A percentile compares a stretch with the other conserved stretches of the same genome.
These are phyloP conservation scores for Lathronympha strigana DNA, from an alignment of 2,888 invertebrate genomes.

Conservation along the genomic window DNA sequence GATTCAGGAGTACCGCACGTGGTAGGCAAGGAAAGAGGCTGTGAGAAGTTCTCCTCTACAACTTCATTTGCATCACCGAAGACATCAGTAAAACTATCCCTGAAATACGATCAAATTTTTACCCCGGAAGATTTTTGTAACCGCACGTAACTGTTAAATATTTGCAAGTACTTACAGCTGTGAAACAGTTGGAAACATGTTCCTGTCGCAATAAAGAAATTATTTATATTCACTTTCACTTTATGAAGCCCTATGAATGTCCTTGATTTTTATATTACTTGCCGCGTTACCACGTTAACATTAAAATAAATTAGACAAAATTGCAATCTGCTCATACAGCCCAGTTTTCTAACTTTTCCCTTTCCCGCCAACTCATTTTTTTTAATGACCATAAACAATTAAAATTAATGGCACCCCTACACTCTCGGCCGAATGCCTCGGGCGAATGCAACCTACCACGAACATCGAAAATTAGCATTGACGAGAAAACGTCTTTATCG, in stretches of 20 bases:
- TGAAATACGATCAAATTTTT: constrained; percentile 47
- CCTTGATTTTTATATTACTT: not conserved
- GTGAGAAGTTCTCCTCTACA: constrained; percentile 56
- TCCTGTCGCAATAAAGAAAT: not conserved
- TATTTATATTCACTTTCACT: constrained; percentile 1
- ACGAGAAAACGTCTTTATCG: too few species aligned
- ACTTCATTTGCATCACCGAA: constrained; percentile 67
- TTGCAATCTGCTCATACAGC: not conserved
- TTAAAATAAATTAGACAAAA: not conserved
- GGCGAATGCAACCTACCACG: too few species aligned
- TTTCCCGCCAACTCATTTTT: constrained; percentile 31
- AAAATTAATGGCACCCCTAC: too few species aligned
- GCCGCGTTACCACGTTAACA: not conserved
- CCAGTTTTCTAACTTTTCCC: too few species aligned
- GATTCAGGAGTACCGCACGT: constrained; percentile 43
- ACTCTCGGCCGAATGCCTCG: too few species aligned
- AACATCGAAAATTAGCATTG: too few species aligned
- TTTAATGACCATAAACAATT: constrained; percentile 3
- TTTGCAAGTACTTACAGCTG: constrained; percentile 20
- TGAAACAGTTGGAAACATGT: constrained; percentile 32
- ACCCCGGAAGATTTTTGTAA: not conserved
- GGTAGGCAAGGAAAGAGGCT: constrained; percentile 68
- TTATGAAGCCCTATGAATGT: not conserved
- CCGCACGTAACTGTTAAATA: not conserved
- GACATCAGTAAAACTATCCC: constrained; percentile 68